Percentiles rank a stretch among this genome's conserved stretches.
phyloP scores from a whole-genome alignment of 2,113 vertebrate species.

The Anguilla japonica region DNA sequence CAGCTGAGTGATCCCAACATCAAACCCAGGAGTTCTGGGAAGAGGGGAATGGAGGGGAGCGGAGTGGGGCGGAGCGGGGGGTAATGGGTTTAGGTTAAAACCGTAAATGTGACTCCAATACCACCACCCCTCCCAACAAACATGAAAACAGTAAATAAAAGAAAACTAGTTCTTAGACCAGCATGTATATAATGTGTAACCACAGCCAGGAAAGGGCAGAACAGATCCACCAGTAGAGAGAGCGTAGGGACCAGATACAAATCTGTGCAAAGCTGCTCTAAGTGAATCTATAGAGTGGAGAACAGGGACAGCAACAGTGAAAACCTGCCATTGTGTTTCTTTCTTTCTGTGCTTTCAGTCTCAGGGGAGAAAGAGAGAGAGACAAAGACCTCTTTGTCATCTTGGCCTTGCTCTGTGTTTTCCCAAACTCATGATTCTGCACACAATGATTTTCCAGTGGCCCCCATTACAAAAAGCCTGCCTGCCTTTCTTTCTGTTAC shows the following conservation, averaged over 20 bases:
- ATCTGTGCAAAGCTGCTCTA: slow-evolving; percentile 48
- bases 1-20: neutral
- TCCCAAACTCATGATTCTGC: slow-evolving; percentile 25
- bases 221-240: neutral
- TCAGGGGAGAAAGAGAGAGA: slow-evolving; percentile 35
- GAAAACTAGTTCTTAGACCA: neutral
- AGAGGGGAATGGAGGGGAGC: no score
- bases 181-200: neutral
- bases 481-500: neutral
- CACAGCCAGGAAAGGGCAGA: neutral
- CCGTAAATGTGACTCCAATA: neutral
- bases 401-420: slow-evolving; percentile 34
- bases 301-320: slow-evolving; percentile 52
- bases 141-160: neutral
- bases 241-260: slow-evolving; percentile 38
- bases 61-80: no score
- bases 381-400: slow-evolving; percentile 47
- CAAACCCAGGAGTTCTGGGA: neutral
- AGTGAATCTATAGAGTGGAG: slow-evolving; percentile 45
- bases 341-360: slow-evolving; percentile 48
- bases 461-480: slow-evolving; percentile 4
- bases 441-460: slow-evolving; percentile 34
- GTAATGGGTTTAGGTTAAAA: neutral
- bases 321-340: slow-evolving; percentile 47
- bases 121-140: neutral